Evolutionary conservation across 1,140 invertebrate species (phyloP), one percentile per base, ranked within the genome.

Genomic region (Bombyx mandarina): DNA sequence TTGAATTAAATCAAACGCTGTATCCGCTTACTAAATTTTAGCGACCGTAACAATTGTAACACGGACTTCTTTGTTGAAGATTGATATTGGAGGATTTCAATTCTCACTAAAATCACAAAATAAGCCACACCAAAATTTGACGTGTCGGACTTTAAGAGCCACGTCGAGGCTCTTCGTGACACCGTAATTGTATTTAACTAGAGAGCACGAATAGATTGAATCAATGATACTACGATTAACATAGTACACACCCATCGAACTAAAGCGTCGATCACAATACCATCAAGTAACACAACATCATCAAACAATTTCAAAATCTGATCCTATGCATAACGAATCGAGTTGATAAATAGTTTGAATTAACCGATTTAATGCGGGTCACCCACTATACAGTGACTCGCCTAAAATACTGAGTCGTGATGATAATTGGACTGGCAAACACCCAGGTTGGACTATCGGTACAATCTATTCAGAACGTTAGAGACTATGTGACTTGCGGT

Each of bases 341-440:
- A 81, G 72, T 82, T 82, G 84, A 87, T 87, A 87, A 87, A 87
- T 87, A 87, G 80, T 85, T 86, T 84, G 78, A 87, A 87, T 87
- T 87, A 84, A 87, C 83, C 84, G 84, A 87, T 87, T 85, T 85
- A 87, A 85, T 85, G 78, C 80, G 84, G 82, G 84, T 85, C 84
- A 85, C 80, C 78, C 82, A 82, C 69, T 75, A 70, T 76, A 82
- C 62, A 67, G 73, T 87, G 84, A 87, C 79, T 77, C 60, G 73
- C 63, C 84, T 66, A 68, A 79, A 55, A 76, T 83, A 63, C 73
- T 70, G 65, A 60, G 68, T 75, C 69, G 73, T 86, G 84, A 87
- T 87, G 84, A 87, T 87, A 87, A 87, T 87, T 87, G 84, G 79
- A 85, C 84, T 84, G 81, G 81, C 84, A 87, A 87, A 87, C 82